phyloP scores from a whole-genome alignment of 2,113 vertebrate genomes.

The Barbus barbus region DNA sequence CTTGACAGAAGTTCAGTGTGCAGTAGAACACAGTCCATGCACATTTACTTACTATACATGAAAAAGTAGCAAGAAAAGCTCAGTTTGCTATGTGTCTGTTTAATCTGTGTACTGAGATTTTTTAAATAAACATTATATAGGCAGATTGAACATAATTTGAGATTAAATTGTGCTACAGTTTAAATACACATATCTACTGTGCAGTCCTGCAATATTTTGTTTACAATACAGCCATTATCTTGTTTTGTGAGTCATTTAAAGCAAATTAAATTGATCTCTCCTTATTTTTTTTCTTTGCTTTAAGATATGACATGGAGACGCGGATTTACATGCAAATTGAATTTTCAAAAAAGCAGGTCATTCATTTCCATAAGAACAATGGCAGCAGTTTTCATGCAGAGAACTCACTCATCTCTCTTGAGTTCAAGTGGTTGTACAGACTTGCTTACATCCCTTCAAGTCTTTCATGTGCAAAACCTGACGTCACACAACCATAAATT shows the following conservation, averaged over 20 bases:
- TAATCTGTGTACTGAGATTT: no score
- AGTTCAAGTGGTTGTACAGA: slow-evolving; percentile 37
- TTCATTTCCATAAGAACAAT: slow-evolving; percentile 51
- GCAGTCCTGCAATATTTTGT: not conserved
- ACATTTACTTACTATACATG: not conserved
- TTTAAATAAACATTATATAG: no score
- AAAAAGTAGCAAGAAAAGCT: no score
- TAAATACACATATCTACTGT: no score
- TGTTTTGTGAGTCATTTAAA: not conserved
- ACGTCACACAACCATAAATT: slow-evolving; percentile 18
- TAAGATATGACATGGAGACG: not conserved
- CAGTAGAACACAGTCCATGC: not conserved
- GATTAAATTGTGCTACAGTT: no score
- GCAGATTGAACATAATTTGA: no score
- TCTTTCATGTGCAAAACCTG: slow-evolving; percentile 44
- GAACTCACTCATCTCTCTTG: slow-evolving; percentile 36
- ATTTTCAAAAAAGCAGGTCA: slow-evolving; percentile 29
- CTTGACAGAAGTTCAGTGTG: not conserved
- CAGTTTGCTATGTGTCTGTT: no score
- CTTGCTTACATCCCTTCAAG: slow-evolving; percentile 15
- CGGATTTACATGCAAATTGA: slow-evolving; percentile 42
- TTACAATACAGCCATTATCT: not conserved
- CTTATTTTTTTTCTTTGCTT: slow-evolving; percentile 1
- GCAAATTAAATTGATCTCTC: not conserved
- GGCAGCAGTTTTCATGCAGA: slow-evolving; percentile 22